Evolutionary conservation across 2,113 vertebrate genomes (phyloP).

Genomic region (Bubalus kerabau): DNA sequence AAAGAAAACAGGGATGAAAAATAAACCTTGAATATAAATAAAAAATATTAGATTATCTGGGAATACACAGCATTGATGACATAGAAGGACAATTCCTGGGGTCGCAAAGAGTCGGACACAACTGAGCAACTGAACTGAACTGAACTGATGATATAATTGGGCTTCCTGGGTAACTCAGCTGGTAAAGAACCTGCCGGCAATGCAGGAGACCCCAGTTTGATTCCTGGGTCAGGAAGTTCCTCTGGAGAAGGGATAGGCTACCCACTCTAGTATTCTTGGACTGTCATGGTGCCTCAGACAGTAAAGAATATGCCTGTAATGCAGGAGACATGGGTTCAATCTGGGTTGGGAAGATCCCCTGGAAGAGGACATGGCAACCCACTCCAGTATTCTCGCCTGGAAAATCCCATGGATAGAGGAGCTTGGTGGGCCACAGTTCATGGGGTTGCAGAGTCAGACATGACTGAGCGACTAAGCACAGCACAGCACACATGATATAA

Average conservation of each 20-base stretch:
- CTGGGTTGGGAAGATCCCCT: neutral
- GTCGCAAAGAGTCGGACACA: neutral
- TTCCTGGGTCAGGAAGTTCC: neutral
- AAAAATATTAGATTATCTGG: neutral
- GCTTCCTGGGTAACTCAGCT: neutral
- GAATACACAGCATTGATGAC: neutral
- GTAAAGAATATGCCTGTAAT: neutral
- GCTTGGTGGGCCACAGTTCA: neutral
- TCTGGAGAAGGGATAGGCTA: neutral
- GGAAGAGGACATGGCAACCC: neutral
- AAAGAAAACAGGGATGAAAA: neutral
- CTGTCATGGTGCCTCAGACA: neutral
- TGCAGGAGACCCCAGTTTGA: neutral
- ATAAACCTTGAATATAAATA: neutral
- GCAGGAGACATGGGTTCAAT: neutral
- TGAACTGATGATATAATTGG: neutral
- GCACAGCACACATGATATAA: neutral
- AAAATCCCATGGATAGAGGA: neutral
- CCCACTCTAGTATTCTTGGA: neutral
- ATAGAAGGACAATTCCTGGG: neutral
- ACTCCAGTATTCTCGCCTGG: neutral
- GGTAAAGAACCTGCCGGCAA: neutral
- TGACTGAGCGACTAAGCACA: neutral
- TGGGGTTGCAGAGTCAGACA: neutral
- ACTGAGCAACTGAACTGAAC: neutral